A percentile compares a stretch with the other conserved stretches of the same genome.
Conservation (phyloP, 2,113 vertebrate species). For the Motacilla alba region DNA sequence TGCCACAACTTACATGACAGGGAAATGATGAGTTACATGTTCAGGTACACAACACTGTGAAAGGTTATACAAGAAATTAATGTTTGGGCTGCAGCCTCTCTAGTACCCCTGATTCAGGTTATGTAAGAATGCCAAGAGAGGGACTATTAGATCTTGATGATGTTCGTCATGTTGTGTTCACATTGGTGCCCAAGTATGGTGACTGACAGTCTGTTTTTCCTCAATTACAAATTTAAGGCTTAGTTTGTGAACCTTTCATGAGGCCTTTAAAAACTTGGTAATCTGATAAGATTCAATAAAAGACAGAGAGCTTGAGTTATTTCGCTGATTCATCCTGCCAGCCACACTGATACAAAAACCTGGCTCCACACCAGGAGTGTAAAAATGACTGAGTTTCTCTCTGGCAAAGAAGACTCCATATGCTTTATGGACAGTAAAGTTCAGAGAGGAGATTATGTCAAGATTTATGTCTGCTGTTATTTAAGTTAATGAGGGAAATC, state of each 20-base stretch:
- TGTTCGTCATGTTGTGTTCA: rapidly evolving
- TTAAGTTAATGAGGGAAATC: slow-evolving; percentile 56
- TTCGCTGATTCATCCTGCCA: neutral
- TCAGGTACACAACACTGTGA: neutral
- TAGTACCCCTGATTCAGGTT: neutral
- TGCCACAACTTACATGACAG: neutral
- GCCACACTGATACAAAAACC: neutral
- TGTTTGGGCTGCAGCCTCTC: neutral
- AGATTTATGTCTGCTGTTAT: slow-evolving; percentile 49
- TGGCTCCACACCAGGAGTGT: neutral
- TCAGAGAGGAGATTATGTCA: slow-evolving; percentile 46
- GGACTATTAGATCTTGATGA: neutral
- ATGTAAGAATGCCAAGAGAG: neutral
- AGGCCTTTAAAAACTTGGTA: neutral
- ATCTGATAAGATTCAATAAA: neutral
- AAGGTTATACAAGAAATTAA: neutral
- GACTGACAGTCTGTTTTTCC: neutral
- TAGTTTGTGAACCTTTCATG: neutral
- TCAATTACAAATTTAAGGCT: neutral
- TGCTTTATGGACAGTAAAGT: slow-evolving; percentile 52
- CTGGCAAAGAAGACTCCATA: slow-evolving; percentile 16
- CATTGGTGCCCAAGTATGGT: neutral
- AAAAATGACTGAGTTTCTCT: slow-evolving; percentile 19
- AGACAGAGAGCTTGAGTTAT: neutral
- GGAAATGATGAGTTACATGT: neutral